These are phyloP conservation scores for Phoxinus dragarum DNA, from an alignment of 2,797 vertebrate species.

Conservation along the genomic window DNA sequence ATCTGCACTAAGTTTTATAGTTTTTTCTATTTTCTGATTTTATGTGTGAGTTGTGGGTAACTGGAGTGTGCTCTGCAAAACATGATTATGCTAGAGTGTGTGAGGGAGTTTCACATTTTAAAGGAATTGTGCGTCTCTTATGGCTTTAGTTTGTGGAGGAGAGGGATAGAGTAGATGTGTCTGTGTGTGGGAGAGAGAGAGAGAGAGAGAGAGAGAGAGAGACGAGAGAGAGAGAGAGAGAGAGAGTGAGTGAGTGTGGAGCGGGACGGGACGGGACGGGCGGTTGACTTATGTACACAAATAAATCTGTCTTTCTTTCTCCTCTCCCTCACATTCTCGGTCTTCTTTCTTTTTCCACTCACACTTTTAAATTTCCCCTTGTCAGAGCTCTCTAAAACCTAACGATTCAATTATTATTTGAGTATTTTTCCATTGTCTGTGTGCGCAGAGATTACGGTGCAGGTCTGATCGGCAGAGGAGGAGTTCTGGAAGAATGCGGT, in stretches of 20 bases:
- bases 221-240: neutral
- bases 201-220: neutral
- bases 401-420: constrained; percentile 23
- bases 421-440: constrained; percentile 28
- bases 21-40: neutral
- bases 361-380: neutral
- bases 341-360: constrained; percentile 13
- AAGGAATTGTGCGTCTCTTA: constrained; percentile 31
- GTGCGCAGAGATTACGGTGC: neutral
- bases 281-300: constrained; percentile 30
- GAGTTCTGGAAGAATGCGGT: constrained; percentile 77
- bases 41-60: neutral
- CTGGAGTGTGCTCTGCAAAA: constrained; percentile 7
- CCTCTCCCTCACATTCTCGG: constrained; percentile 7
- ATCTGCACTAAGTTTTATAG: neutral
- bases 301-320: constrained; percentile 35
- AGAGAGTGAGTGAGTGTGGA: constrained; percentile 10
- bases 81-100: constrained; percentile 18
- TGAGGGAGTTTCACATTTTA: constrained; percentile 10
- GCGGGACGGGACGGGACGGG: constrained; percentile 2
- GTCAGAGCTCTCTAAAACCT: neutral
- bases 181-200: neutral
- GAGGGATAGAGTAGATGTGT: constrained; percentile 23
- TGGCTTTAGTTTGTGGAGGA: constrained; percentile 32
- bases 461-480: constrained; percentile 57